Evolutionary conservation across 2,888 invertebrate species (phyloP), one percentile per base, ranked within the genome.

Genomic region (Cristatella mucedo): DNA sequence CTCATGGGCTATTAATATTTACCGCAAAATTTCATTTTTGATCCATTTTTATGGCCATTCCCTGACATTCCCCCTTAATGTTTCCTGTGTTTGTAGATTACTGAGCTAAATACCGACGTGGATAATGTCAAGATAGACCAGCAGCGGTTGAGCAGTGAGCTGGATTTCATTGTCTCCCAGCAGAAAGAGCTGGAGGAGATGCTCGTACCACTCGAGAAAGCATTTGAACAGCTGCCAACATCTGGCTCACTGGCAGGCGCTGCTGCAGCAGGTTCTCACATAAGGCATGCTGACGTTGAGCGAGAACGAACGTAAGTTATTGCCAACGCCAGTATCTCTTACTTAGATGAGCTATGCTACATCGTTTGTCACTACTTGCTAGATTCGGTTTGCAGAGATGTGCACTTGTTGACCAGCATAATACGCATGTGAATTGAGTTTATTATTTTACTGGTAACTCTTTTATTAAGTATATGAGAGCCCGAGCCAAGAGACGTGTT

Each of bases 181-280:
- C 91, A 93, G 65, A 77, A 79, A 44, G 93, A 95, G 59, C 63
- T 95, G 31, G 86, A 89, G 56, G 83, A 86, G 46, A 71, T 85
- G 43, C 71, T 93, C 21, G 71, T 73, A 0, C 87, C 89, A 0
- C 68, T 93, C 46, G 91, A 93, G 66, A 80, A 80, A 49, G 80
- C 82, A 51, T 70, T 68, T 7, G 63, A 67, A 34, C 54, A 57
- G 36, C 48, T 61, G 21, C 62, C 62, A 1, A n/a, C n/a, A n/a
- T 29, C 38, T n/a, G n/a, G 43, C 33, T 30, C 20, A 29, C 33
- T 18, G 22, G 11, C 37, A 44, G 11, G n/a, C n/a, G n/a, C n/a
- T n/a, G n/a, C n/a, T n/a, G n/a, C n/a, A n/a, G 56, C 60, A 16
- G 49, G 61, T 20, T 56, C 54, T 45, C 51, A 61, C 42, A 64